Evolutionary conservation across 2,888 invertebrate species (phyloP).

Genomic region (Acrocyrtus sp.): DNA sequence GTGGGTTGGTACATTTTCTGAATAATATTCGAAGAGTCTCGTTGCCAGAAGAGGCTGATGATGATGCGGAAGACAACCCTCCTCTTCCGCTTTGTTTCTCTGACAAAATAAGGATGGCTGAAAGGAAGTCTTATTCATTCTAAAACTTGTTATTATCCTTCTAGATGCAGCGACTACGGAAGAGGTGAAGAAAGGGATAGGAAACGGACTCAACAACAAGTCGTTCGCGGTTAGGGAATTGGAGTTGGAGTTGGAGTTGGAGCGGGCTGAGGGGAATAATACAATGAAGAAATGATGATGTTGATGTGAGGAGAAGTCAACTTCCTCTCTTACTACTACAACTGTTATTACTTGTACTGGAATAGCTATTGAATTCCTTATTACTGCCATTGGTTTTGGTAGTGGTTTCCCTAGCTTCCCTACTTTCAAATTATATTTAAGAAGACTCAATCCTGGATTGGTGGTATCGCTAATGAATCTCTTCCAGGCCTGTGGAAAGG

Average conservation of each 20-base stretch:
- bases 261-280: slow-evolving; percentile 38
- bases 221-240: slow-evolving; percentile 36
- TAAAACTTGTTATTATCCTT: slow-evolving; percentile 21
- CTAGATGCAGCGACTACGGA: slow-evolving; percentile 17
- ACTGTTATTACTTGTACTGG: slow-evolving; percentile 21
- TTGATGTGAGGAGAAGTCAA: slow-evolving; percentile 28
- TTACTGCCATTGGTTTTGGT: neutral
- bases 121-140: slow-evolving; percentile 30
- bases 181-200: slow-evolving; percentile 18
- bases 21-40: no score
- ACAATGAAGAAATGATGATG: slow-evolving; percentile 30
- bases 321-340: slow-evolving; percentile 17
- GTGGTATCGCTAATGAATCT: slow-evolving; percentile 23
- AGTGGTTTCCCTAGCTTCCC: slow-evolving; percentile 5
- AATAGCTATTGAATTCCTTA: neutral
- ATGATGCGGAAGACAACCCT: slow-evolving; percentile 35
- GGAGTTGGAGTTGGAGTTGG: no score
- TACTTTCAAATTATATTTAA: slow-evolving; percentile 13
- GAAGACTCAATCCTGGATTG: neutral
- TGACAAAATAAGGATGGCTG: slow-evolving; percentile 32
- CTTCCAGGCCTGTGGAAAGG: slow-evolving; percentile 31
- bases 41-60: no score
- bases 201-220: slow-evolving; percentile 28
- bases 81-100: slow-evolving; percentile 40
- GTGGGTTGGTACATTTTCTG: no score